phyloP scores from a whole-genome alignment of 1,140 invertebrate genomes.

The Leucophenga varia region DNA sequence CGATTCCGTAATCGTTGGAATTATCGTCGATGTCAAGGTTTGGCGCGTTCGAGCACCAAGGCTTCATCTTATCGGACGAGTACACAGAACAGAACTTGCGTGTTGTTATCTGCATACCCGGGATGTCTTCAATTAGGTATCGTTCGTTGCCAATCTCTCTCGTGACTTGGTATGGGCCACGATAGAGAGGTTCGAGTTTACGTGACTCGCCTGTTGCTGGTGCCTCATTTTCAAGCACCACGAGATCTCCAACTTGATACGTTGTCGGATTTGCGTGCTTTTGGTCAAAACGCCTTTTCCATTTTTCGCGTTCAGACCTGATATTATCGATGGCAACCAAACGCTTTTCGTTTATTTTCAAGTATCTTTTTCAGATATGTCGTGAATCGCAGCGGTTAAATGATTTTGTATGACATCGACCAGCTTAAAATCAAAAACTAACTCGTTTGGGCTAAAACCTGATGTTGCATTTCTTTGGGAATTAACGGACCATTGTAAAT shows the following conservation, averaged over 20 bases:
- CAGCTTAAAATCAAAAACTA: constrained; percentile 22
- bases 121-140: constrained; percentile 12
- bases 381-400: constrained; percentile 7
- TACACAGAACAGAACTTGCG: constrained; percentile 9
- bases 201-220: constrained; percentile 19
- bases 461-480: constrained; percentile 27
- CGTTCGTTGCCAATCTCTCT: constrained; percentile 15
- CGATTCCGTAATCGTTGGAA: neutral
- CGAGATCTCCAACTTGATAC: constrained; percentile 26
- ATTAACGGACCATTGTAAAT: constrained; percentile 32
- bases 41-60: constrained; percentile 9
- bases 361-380: neutral
- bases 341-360: neutral
- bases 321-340: neutral
- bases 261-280: constrained; percentile 14
- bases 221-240: constrained; percentile 26
- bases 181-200: constrained; percentile 30
- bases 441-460: constrained; percentile 21
- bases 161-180: constrained; percentile 25
- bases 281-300: neutral
- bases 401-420: constrained; percentile 4
- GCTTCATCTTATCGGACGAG: constrained; percentile 21
- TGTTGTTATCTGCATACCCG: constrained; percentile 13
- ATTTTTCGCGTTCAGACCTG: neutral
- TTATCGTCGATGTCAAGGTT: constrained; percentile 6